Conservation (phyloP, 2,113 vertebrate species). For the Neolamprologus toae region DNA sequence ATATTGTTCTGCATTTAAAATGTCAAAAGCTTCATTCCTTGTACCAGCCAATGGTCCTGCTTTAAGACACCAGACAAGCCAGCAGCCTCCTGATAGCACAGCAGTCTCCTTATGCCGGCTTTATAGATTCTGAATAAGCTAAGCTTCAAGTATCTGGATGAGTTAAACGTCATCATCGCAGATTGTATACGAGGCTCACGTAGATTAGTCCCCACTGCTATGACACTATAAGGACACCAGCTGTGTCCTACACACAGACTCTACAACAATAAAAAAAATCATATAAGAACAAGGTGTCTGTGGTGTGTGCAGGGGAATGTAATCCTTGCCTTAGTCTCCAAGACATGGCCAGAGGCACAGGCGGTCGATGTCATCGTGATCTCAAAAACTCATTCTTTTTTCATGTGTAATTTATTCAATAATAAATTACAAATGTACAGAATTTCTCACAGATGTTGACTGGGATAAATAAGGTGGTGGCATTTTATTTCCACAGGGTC, state of each 20-base stretch:
- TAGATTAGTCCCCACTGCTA: not conserved
- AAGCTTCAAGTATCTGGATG: not conserved
- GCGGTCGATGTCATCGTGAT: not conserved
- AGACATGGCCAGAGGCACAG: not conserved
- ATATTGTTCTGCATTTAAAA: slow-evolving; percentile 20
- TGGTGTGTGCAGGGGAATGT: not conserved
- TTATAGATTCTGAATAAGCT: not conserved
- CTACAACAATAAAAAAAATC: not conserved
- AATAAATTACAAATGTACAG: not conserved
- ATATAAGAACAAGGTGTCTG: not conserved
- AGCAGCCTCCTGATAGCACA: not conserved
- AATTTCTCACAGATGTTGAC: not conserved
- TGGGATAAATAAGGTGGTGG: not conserved
- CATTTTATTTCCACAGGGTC: not conserved
- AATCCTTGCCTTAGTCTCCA: not conserved
- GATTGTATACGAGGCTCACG: not conserved
- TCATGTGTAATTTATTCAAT: not conserved
- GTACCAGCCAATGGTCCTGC: not conserved
- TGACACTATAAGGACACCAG: not conserved
- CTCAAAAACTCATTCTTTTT: fast-evolving
- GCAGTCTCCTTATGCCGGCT: not conserved
- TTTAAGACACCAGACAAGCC: not conserved
- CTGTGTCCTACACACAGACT: not conserved
- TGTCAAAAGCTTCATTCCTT: not conserved
- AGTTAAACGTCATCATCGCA: fast-evolving